These are phyloP conservation scores for Talpa occidentalis DNA, from an alignment of 2,113 vertebrate genomes.

Conservation along the genomic window DNA sequence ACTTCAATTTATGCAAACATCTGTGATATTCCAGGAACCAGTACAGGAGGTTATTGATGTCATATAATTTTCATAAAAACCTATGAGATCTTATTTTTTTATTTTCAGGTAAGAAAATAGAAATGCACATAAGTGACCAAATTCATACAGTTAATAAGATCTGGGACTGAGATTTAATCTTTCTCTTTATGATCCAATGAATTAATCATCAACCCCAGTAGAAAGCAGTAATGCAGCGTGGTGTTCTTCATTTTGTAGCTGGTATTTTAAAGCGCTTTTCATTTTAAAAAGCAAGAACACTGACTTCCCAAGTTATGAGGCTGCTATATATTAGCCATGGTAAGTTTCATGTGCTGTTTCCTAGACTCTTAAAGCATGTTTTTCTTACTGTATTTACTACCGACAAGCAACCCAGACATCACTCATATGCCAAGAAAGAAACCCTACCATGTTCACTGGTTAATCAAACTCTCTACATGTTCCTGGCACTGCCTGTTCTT, in stretches of 20 bases:
- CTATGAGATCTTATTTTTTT: neutral
- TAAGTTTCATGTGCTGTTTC: conserved; percentile 22
- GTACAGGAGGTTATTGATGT: neutral
- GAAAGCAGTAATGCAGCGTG: neutral
- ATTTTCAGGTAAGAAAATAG: neutral
- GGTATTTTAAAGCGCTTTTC: neutral
- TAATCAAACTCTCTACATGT: conserved; percentile 20
- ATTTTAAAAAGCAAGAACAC: conserved; percentile 31
- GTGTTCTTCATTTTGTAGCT: neutral
- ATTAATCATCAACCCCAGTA: neutral
- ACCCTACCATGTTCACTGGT: neutral
- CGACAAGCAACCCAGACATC: neutral
- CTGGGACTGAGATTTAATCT: neutral
- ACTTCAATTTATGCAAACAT: neutral
- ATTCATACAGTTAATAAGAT: neutral
- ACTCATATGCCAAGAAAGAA: neutral
- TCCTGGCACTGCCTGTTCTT: neutral
- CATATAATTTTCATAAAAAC: neutral
- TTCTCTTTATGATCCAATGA: neutral
- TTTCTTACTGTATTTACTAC: conserved; percentile 22
- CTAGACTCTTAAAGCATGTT: conserved; percentile 12
- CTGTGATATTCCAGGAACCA: neutral
- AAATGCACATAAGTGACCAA: neutral
- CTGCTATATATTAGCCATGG: neutral
- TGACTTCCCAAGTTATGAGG: neutral